Percentiles rank a stretch among this genome's conserved stretches.
phyloP scores from a whole-genome alignment of 2,113 vertebrate genomes.

The Pseudolaguvia tuberculata region DNA sequence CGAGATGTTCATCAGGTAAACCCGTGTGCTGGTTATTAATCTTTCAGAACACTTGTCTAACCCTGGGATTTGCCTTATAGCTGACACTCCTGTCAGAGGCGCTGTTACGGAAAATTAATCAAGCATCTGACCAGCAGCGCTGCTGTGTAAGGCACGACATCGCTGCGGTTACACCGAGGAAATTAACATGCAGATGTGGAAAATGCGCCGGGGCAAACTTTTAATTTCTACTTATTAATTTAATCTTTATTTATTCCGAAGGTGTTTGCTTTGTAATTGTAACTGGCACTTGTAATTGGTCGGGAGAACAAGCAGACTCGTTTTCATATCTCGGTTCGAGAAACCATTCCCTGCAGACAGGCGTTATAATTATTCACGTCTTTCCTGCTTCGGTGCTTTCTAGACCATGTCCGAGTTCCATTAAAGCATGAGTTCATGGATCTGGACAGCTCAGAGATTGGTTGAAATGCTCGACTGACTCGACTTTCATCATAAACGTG shows the following conservation, averaged over 20 bases:
- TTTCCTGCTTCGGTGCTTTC: slow-evolving; percentile 38
- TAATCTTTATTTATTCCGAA: slow-evolving; percentile 38
- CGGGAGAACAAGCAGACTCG: slow-evolving; percentile 43
- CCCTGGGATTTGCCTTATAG: neutral
- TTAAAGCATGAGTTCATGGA: slow-evolving; percentile 1
- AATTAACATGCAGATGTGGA: slow-evolving; percentile 27
- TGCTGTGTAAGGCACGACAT: neutral
- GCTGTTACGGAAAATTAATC: neutral
- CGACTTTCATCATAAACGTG: neutral
- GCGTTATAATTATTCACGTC: slow-evolving; percentile 39
- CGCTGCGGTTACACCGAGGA: neutral
- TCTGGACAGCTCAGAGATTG: slow-evolving; percentile 21
- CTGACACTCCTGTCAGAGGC: neutral
- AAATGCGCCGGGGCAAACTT: slow-evolving; percentile 12
- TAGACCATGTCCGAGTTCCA: slow-evolving; percentile 30
- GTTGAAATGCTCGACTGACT: neutral
- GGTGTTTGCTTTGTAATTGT: slow-evolving; percentile 34
- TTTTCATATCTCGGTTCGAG: slow-evolving; percentile 41
- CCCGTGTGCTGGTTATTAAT: neutral
- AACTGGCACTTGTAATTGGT: slow-evolving; percentile 38
- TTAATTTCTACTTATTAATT: slow-evolving; percentile 38
- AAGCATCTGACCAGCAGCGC: neutral
- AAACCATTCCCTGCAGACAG: slow-evolving; percentile 28
- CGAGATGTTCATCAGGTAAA: neutral
- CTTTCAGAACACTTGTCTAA: neutral